A percentile compares a stretch with the other conserved stretches of the same genome.
phyloP scores from a whole-genome alignment of 1,140 invertebrate species.

The Matsumurasca onukii region DNA sequence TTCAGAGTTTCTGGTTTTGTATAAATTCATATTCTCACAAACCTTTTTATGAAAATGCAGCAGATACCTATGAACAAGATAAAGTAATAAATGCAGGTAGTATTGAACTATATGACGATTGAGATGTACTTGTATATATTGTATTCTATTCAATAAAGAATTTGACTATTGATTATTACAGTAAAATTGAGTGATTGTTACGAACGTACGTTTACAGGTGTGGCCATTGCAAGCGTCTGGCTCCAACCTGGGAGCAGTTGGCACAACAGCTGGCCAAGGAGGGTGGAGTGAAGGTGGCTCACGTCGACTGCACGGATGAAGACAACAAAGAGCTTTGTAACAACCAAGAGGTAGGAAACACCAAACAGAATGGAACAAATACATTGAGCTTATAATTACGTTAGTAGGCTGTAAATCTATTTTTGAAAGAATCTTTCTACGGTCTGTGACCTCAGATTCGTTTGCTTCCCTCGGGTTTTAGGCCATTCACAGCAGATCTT shows the following conservation, averaged over 20 bases:
- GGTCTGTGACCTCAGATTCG: too few species aligned
- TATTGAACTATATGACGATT: not conserved
- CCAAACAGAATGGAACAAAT: too few species aligned
- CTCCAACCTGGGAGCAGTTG: slow-evolving; percentile 69
- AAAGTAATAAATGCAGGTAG: not conserved
- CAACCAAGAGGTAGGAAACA: slow-evolving; percentile 57
- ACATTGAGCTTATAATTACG: too few species aligned
- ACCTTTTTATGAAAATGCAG: not conserved
- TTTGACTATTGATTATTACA: not conserved
- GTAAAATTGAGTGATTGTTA: not conserved
- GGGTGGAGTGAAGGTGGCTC: slow-evolving; percentile 63
- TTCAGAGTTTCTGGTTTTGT: too few species aligned
- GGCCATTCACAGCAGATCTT: too few species aligned
- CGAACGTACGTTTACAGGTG: slow-evolving; percentile 57
- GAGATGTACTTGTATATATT: not conserved
- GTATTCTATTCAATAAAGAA: not conserved
- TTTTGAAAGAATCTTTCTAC: too few species aligned
- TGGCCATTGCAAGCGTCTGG: slow-evolving; percentile 66
- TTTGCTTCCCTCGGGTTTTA: too few species aligned
- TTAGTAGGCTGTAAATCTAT: too few species aligned
- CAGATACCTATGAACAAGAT: not conserved
- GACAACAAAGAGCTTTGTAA: slow-evolving; percentile 62
- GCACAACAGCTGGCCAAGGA: slow-evolving; percentile 65
- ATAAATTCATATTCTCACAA: not conserved
- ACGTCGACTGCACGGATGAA: slow-evolving; percentile 77